Base-by-base conservation (phyloP, 2,888 invertebrate genomes). In the Aproaerema taeniolella region DNA sequence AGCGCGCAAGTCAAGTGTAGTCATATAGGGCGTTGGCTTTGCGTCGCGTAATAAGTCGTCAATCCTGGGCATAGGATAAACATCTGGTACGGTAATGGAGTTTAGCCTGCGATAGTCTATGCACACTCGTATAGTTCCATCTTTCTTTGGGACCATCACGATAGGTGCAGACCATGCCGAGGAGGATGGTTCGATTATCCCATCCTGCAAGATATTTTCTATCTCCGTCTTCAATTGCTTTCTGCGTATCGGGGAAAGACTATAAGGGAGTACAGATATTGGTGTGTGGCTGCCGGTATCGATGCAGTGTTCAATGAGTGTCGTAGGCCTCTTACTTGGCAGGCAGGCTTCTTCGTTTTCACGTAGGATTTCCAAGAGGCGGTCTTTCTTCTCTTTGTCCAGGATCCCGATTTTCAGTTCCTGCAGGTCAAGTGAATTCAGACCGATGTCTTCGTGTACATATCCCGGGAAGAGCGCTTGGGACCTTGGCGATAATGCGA, bases 1-100 rank as follows among this genome's bases (percentile, higher is more conserved):
- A 2, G 61, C 42, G 12, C 48, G 50, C 2, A 76, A 40, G 37
- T 73, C 69, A 2, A 75, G 39, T 1, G 61, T 62, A 5, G 60
- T 43, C 51, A 62, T 57, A 39, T 41, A 57, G 3, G 52, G 38
- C 62, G 60, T 43, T 66, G 62, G 3, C 62, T 63, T 53, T 0
- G 49, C 56, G 3, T 58, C 49, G 11, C 50, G 38, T 2, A 61
- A 36, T 53, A 69, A 52, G 15, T 47, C 38, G 8, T 55, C 54
- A 5, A 67, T 43, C 36, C 28, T 7, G 1, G 40, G 40, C 4
- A 39, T 30, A 2, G 37, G 41, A 13, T 41, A 41, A 1, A 12
- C 1, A 12, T 66, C 56, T 12, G 24, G 35, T 13, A 47, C 45
- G 13, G 66, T 45, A n/a, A 53, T 38, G 35, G 31, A 7, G 25